Base-by-base conservation (phyloP, 2,888 invertebrate genomes). In the Pyrrhosoma nymphula region DNA sequence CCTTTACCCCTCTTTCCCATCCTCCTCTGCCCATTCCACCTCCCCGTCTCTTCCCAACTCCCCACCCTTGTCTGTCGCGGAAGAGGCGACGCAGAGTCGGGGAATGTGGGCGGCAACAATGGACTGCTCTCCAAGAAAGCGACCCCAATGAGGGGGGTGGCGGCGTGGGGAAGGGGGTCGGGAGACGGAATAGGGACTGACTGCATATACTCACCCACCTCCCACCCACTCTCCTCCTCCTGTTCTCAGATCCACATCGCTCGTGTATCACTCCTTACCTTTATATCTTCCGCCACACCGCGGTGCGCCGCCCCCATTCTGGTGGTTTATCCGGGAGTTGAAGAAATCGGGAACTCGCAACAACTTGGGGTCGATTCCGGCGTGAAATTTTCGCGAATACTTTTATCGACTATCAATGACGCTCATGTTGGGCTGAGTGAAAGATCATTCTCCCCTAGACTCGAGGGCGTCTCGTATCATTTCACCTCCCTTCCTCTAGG, bases 41-140 rank as follows among this genome's bases (percentile, higher is more conserved):
- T 12, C 16, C 56, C 12, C 18, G 56, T 18, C 69, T 23, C 69
- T n/a, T 20, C 20, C 16, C 18, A 16, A 20, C 60, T 56, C 56
- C 56, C 30, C 56, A 4, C 60, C 60, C 23, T 3, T 55, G 23
- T 39, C 39, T 26, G 60, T 60, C 60, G 60, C 69, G 69, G 30
- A 14, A 30, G 35, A 69, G 93, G 93, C 93, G 93, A 93, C 93
- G 69, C 47, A n/a, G 26, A 75, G 93, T 35, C 93, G 93, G 93
- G n/a, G 93, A 93, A 93, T 93, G 93, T 93, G 56, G 93, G 69
- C 93, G 93, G 93, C 75, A 75, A 93, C 93, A 93, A 93, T 93
- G 93, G 35, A 35, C 30, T 60, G 63, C 82, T 82, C 88, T 88
- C 88, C 88, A 47, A 88, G 69, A 60, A 60, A 20, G 60, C 16